These are phyloP conservation scores for Kryptolebias marmoratus DNA, from an alignment of 2,113 vertebrate genomes.

Conservation along the genomic window DNA sequence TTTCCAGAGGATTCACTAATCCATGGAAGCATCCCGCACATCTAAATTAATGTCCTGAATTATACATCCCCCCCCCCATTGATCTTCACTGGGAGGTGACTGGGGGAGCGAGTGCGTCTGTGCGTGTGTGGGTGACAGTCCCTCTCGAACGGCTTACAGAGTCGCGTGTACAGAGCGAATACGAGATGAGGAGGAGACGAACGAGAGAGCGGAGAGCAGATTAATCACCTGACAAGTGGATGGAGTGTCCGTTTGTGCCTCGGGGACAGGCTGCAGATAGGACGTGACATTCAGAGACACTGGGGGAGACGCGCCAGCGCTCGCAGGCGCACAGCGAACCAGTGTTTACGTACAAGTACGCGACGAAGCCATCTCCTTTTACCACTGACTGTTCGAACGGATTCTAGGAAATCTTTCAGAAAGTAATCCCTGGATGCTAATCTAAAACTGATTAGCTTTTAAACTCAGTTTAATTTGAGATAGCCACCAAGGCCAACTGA, in stretches of 20 bases:
- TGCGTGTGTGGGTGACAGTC: slow-evolving; percentile 22
- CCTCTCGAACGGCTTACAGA: slow-evolving; percentile 47
- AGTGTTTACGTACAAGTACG: slow-evolving; percentile 12
- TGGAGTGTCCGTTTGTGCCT: slow-evolving; percentile 76
- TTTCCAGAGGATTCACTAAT: slow-evolving; percentile 25
- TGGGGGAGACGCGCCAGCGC: slow-evolving; percentile 60
- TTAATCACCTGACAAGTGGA: slow-evolving; percentile 79
- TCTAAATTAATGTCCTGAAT: slow-evolving; percentile 59
- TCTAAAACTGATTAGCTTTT: too few species aligned
- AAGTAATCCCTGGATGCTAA: too few species aligned
- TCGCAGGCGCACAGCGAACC: slow-evolving; percentile 5
- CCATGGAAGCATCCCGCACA: slow-evolving; percentile 18
- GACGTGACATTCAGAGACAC: slow-evolving; percentile 75
- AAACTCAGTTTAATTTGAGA: too few species aligned
- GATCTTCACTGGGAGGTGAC: slow-evolving; percentile 51
- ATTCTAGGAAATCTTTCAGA: too few species aligned
- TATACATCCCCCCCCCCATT: slow-evolving; percentile 58
- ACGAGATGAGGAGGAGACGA: slow-evolving; percentile 60
- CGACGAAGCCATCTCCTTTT: too few species aligned
- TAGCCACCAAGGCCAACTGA: too few species aligned
- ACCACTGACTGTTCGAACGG: too few species aligned
- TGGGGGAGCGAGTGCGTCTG: slow-evolving; percentile 17
- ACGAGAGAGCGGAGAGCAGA: slow-evolving; percentile 52
- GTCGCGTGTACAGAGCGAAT: slow-evolving; percentile 52
- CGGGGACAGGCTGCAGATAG: slow-evolving; percentile 71